These are phyloP conservation scores for Ooceraea biroi DNA, from an alignment of 1,140 invertebrate genomes.

Conservation along the genomic window DNA sequence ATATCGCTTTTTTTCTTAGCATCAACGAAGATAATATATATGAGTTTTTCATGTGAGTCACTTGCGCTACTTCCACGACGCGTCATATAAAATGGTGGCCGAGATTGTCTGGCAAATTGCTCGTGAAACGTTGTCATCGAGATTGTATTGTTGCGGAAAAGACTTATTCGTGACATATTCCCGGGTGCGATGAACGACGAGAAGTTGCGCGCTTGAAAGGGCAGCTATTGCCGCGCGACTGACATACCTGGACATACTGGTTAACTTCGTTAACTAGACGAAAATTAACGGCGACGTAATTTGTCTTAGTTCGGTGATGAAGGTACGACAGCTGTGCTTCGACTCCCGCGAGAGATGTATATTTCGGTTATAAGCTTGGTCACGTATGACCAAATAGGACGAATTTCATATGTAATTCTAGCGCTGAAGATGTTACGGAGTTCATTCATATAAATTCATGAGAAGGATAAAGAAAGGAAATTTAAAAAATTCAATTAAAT, in stretches of 20 bases:
- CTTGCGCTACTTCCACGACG: no score
- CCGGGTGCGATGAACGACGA: constrained; percentile 17
- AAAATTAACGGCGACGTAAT: constrained; percentile 50
- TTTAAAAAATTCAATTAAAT: background rate
- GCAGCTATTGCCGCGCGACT: background rate
- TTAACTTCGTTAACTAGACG: constrained; percentile 49
- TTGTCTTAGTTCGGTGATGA: constrained; percentile 35
- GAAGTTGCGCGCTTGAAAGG: constrained; percentile 45
- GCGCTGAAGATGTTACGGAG: background rate
- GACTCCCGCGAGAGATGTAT: constrained; percentile 33
- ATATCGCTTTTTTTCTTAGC: no score
- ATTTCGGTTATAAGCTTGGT: constrained; percentile 33
- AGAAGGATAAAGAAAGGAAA: background rate
- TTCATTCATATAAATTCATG: constrained; percentile 15
- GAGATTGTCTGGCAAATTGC: background rate
- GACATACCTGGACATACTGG: background rate
- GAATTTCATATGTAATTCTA: constrained; percentile 41
- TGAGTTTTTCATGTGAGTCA: no score
- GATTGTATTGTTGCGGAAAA: constrained; percentile 8
- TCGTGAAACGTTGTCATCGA: constrained; percentile 22
- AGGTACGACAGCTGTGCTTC: constrained; percentile 37
- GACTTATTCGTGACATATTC: background rate
- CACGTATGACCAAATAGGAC: constrained; percentile 6
- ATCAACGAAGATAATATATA: no score
- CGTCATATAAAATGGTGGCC: background rate